These are phyloP conservation scores for Anaspis maculata DNA, from an alignment of 2,888 invertebrate genomes.

Conservation along the genomic window DNA sequence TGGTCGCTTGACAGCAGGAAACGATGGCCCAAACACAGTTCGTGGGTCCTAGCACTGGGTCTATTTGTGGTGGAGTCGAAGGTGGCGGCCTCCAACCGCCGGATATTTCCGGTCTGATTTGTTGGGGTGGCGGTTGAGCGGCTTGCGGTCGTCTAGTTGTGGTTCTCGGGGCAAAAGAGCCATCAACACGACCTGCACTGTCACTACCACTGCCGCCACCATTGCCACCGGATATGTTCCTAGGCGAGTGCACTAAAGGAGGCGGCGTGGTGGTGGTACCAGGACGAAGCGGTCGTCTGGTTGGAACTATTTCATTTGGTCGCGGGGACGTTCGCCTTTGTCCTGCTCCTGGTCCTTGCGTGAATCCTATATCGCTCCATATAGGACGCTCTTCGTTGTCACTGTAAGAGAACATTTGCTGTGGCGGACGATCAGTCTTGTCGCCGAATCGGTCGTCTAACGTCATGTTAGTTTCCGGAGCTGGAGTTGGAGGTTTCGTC, in stretches of 20 bases:
- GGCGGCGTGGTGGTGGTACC: slow-evolving; percentile 19
- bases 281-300: slow-evolving; percentile 14
- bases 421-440: no score
- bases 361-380: not conserved
- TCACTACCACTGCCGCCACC: not conserved
- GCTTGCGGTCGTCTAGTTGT: slow-evolving; percentile 1
- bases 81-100: slow-evolving; percentile 4
- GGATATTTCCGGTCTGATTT: no score
- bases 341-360: slow-evolving; percentile 14
- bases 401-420: no score
- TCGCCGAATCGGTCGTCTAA: slow-evolving; percentile 18
- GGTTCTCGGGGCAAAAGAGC: slow-evolving; percentile 2
- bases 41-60: slow-evolving; percentile 41
- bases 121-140: slow-evolving; percentile 1
- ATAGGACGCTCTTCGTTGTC: slow-evolving; percentile 19
- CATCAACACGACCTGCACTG: not conserved
- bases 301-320: slow-evolving; percentile 5
- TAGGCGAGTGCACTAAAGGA: slow-evolving; percentile 20
- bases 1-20: slow-evolving; percentile 59
- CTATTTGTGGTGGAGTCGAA: not conserved
- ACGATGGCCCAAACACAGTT: slow-evolving; percentile 69
- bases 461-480: slow-evolving; percentile 9
- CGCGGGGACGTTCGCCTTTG: not conserved
- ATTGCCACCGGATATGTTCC: not conserved
- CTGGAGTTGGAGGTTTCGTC: slow-evolving; percentile 7